phyloP scores from a whole-genome alignment of 1,140 invertebrate species.

The Drosophila kohkoa region DNA sequence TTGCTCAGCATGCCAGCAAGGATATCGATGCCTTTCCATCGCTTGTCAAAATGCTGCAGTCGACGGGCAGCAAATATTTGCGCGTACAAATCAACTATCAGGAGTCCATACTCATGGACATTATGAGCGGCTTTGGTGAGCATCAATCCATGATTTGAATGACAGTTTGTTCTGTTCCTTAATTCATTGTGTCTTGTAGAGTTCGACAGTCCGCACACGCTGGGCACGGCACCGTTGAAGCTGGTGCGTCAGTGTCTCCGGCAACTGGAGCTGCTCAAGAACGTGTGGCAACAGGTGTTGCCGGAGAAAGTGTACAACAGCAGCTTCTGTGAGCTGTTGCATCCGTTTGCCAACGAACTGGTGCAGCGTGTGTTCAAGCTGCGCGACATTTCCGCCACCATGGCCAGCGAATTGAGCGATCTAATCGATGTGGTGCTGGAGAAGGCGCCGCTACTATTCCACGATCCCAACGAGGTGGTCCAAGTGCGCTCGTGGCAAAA shows the following conservation, averaged over 20 bases:
- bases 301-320: constrained; percentile 85
- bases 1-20: constrained; percentile 73
- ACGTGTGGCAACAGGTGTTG: constrained; percentile 90
- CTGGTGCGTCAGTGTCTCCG: constrained; percentile 92
- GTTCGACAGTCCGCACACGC: constrained; percentile 86
- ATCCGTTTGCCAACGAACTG: constrained; percentile 83
- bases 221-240: constrained; percentile 89
- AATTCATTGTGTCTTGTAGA: constrained; percentile 83
- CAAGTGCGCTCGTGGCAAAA: constrained; percentile 92
- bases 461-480: constrained; percentile 86
- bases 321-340: constrained; percentile 84
- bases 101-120: constrained; percentile 89
- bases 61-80: constrained; percentile 89
- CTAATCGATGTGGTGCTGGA: constrained; percentile 85
- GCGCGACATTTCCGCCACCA: constrained; percentile 85
- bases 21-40: constrained; percentile 78
- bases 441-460: constrained; percentile 85
- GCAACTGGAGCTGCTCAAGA: constrained; percentile 93
- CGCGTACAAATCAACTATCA: constrained; percentile 90
- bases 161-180: too few relatives aligned
- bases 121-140: constrained; percentile 89
- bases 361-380: constrained; percentile 80
- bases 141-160: too few relatives aligned
- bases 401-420: constrained; percentile 85
- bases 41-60: constrained; percentile 86